Evolutionary conservation across 1,140 invertebrate species (phyloP), one percentile per base, ranked within the genome.

Genomic region (Drosophila quadrilineata): DNA sequence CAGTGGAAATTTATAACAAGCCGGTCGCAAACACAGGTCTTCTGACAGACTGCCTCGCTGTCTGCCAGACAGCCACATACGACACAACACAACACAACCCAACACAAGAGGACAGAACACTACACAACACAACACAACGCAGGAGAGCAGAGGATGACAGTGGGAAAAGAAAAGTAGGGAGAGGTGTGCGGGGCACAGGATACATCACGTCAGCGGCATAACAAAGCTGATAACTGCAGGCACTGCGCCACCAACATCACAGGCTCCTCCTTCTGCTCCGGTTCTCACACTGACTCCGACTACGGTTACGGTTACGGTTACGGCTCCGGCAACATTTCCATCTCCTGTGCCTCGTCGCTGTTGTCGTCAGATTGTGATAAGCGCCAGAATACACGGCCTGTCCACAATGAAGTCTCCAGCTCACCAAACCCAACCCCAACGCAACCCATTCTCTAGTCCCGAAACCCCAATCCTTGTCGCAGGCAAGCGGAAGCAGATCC

Each of bases 201-300:
- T 79, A 85, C 72, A 74, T 84, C 77, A 84, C 74, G 77, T 84
- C 77, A 84, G 65, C 73, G 79, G 68, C 76, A 84, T 73, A 82
- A 84, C 68, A 68, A 68, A 56, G 58, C 77, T 82, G 76, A 82
- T 82, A 82, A 84, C 76, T 82, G 76, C 77, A 82, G 79, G 75
- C 77, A 71, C 63, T 74, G 77, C 75, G 60, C 49, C 57, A 52
- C 17, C n/a, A n/a, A n/a, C n/a, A n/a, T n/a, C n/a, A n/a, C n/a
- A n/a, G n/a, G n/a, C n/a, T n/a, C n/a, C n/a, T n/a, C n/a, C n/a
- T n/a, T n/a, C n/a, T n/a, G n/a, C n/a, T n/a, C n/a, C n/a, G n/a
- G n/a, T n/a, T n/a, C n/a, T n/a, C n/a, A n/a, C n/a, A n/a, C n/a
- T n/a, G n/a, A n/a, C n/a, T n/a, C n/a, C n/a, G n/a, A n/a, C n/a